A percentile compares a stretch with the other conserved stretches of the same genome.
These are phyloP conservation scores for Tenebrio molitor DNA, from an alignment of 1,140 invertebrate genomes.

Conservation along the genomic window DNA sequence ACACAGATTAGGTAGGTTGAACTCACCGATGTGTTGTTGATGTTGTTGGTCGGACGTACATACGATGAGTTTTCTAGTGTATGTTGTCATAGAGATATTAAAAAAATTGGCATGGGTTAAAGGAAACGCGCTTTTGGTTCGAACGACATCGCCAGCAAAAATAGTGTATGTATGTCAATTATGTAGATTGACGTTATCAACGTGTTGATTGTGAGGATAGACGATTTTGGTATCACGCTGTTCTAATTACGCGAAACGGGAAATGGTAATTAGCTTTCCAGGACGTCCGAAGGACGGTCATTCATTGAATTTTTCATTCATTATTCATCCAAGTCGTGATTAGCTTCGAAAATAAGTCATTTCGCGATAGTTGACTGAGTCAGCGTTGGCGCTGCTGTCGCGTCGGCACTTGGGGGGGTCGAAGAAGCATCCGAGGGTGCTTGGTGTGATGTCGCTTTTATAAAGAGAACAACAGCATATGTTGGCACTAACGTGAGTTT, in stretches of 20 bases:
- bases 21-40: too few species aligned
- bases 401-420: background rate
- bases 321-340: background rate
- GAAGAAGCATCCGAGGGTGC: background rate
- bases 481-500: slow-evolving; percentile 61
- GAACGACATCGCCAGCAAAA: too few species aligned
- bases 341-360: background rate
- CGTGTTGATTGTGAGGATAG: too few species aligned
- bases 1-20: too few species aligned
- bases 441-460: slow-evolving; percentile 3
- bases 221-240: background rate
- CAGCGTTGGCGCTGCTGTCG: background rate
- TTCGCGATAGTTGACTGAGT: slow-evolving; percentile 2
- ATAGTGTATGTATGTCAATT: too few species aligned
- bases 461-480: slow-evolving; percentile 41
- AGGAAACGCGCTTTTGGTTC: too few species aligned
- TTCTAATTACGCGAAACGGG: background rate
- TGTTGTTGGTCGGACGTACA: too few species aligned
- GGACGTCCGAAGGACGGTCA: background rate
- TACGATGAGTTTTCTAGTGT: too few species aligned
- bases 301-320: slow-evolving; percentile 21
- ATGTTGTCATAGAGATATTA: too few species aligned
- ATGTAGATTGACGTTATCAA: too few species aligned
- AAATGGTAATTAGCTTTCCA: slow-evolving; percentile 12
- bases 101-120: too few species aligned